Conservation (phyloP, 1,140 invertebrate genomes). For the Thaumetopoea pityocampa region DNA sequence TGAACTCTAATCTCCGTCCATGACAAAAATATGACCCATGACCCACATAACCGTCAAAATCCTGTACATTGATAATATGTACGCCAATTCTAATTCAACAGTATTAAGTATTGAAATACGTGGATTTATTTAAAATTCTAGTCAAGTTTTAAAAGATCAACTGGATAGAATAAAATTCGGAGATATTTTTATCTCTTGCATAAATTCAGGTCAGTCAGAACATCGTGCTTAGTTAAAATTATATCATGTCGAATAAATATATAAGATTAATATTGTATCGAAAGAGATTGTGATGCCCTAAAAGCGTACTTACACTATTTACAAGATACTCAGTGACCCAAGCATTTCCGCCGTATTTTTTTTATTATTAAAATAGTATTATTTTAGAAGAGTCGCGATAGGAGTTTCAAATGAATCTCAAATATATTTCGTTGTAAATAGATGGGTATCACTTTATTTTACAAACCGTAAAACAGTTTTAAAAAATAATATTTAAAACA, state of each 20-base stretch:
- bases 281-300: constrained; percentile 29
- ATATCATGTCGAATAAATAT: no score
- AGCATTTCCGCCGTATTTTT: constrained; percentile 14
- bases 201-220: constrained; percentile 6
- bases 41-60: constrained; percentile 9
- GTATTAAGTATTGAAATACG: not conserved
- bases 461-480: no score
- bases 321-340: constrained; percentile 12
- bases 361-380: not conserved
- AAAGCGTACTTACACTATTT: constrained; percentile 44
- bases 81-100: not conserved
- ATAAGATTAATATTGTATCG: no score
- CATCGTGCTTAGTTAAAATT: constrained; percentile 34
- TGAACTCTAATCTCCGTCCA: constrained; percentile 58
- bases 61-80: constrained; percentile 6
- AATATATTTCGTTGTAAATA: no score
- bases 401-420: no score
- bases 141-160: constrained; percentile 10
- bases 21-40: constrained; percentile 28
- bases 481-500: no score
- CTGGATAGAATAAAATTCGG: not conserved
- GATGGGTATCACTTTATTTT: no score
- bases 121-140: constrained; percentile 8
- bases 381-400: constrained; percentile 7
- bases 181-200: constrained; percentile 12